Percentiles rank a stretch among this genome's conserved stretches.
Evolutionary conservation across 2,797 vertebrate genomes (phyloP).

Genomic region (Sebastiscus tertius): DNA sequence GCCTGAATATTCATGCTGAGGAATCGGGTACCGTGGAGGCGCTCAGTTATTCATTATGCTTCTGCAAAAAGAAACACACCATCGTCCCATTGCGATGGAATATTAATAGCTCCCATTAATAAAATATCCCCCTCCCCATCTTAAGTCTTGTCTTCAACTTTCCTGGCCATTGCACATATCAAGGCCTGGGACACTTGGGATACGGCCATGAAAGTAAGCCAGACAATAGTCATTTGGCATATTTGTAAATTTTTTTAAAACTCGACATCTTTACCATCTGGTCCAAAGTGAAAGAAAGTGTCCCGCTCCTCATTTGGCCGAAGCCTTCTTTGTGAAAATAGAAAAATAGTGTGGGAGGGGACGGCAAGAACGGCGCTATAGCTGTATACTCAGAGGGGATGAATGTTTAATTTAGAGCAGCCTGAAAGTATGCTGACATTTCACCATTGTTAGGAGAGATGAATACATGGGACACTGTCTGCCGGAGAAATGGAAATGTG

Average conservation of each 20-base stretch:
- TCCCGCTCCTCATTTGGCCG: conserved; percentile 40
- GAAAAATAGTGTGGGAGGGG: conserved; percentile 51
- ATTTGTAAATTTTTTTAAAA: conserved; percentile 30
- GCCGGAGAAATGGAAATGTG: conserved; percentile 77
- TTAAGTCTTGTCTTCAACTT: conserved; percentile 68
- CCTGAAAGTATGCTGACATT: conserved; percentile 83
- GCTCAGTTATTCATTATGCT: conserved; percentile 86
- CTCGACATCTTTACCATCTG: conserved; percentile 24
- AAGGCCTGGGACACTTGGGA: conserved; percentile 48
- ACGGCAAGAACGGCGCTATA: conserved; percentile 57
- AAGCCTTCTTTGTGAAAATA: conserved; percentile 44
- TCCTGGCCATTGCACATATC: conserved; percentile 57
- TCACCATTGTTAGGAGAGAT: conserved; percentile 78
- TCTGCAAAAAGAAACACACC: conserved; percentile 83
- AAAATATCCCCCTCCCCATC: conserved; percentile 80
- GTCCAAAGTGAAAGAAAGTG: conserved; percentile 18
- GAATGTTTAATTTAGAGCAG: conserved; percentile 85
- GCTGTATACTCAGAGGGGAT: conserved; percentile 69
- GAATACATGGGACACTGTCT: conserved; percentile 78
- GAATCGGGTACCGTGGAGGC: conserved; percentile 75
- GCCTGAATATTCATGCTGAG: conserved; percentile 84
- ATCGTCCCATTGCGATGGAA: conserved; percentile 82
- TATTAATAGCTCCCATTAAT: conserved; percentile 86
- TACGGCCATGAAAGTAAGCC: conserved; percentile 31
- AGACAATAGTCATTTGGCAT: conserved; percentile 36